Conservation (phyloP, 2,888 invertebrate genomes). For the Branchellion lobata region DNA sequence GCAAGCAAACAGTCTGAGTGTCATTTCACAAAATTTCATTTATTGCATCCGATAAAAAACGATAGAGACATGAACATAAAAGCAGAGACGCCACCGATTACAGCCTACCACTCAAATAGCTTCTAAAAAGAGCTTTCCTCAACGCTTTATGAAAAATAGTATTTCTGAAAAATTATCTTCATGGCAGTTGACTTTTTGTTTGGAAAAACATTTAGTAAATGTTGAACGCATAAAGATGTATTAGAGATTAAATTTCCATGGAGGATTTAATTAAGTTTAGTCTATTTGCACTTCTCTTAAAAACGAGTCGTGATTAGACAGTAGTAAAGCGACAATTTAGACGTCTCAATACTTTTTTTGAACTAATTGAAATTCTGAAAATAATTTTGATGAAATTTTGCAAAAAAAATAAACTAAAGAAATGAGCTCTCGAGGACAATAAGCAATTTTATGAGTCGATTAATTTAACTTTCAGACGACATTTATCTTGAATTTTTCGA, state of each 20-base stretch:
- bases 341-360: not conserved
- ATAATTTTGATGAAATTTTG: not conserved
- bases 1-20: too few species aligned
- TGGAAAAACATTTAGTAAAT: not conserved
- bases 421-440: not conserved
- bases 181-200: too few species aligned
- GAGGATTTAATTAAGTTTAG: not conserved
- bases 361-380: not conserved
- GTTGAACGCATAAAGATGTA: not conserved
- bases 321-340: constrained; percentile 5
- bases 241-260: not conserved
- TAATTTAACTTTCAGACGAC: constrained; percentile 1
- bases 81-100: too few species aligned
- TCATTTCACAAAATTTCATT: too few species aligned
- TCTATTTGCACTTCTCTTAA: constrained; percentile 15
- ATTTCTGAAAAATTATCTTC: too few species aligned
- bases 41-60: too few species aligned
- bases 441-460: constrained; percentile 11
- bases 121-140: too few species aligned
- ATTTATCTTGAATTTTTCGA: constrained; percentile 5
- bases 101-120: too few species aligned
- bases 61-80: too few species aligned
- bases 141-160: too few species aligned
- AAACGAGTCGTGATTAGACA: constrained; percentile 13
- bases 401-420: not conserved